Evolutionary conservation across 2,113 vertebrate genomes (phyloP), one percentile per base, ranked within the genome.

Genomic region (Vidua macroura): DNA sequence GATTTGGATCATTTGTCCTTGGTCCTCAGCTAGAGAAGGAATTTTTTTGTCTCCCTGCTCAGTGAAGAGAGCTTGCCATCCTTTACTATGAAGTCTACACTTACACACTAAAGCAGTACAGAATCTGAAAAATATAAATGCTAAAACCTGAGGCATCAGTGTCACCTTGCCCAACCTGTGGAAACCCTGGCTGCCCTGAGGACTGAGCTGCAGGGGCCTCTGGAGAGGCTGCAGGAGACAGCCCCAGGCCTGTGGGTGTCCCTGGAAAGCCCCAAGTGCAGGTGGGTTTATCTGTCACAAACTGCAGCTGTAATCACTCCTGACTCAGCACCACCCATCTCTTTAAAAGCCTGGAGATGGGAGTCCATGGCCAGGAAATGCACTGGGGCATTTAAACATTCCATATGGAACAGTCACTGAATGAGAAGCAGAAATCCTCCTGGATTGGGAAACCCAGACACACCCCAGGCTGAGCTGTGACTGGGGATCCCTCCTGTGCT

Each of bases 281-380:
- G 69, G 33, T 67, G 66, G 62, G 44, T 79, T 85, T 63, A 8
- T 66, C 37, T 68, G 67, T 84, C 74, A 16, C 58, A 37, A 33
- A 9, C 25, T 68, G 74, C 66, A 60, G 77, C 44, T 9, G 2
- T 33, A 22, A 64, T n/a, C 17, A 3, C 83, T 68, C 21, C 66
- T 94, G 86, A 67, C 56, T 91, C 89, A 89, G 69, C 83, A 84
- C 64, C 86, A 83, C 68, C 80, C 77, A 39, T 43, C 60, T 44
- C 63, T 86, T 30, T 5, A 39, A 75, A 72, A 91, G 51, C 86
- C 44, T 24, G 8, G 24, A n/a, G 81, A 15, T 63, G 4, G 0
- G 48, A 37, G 15, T 18, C 7, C 28, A 14, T 2, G 30, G 30
- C 30, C 78, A 75, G 90, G 87, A 89, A 92, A 49, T 15, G 46